These are phyloP conservation scores for Balearica regulorum DNA, from an alignment of 2,797 vertebrate species.

Conservation along the genomic window DNA sequence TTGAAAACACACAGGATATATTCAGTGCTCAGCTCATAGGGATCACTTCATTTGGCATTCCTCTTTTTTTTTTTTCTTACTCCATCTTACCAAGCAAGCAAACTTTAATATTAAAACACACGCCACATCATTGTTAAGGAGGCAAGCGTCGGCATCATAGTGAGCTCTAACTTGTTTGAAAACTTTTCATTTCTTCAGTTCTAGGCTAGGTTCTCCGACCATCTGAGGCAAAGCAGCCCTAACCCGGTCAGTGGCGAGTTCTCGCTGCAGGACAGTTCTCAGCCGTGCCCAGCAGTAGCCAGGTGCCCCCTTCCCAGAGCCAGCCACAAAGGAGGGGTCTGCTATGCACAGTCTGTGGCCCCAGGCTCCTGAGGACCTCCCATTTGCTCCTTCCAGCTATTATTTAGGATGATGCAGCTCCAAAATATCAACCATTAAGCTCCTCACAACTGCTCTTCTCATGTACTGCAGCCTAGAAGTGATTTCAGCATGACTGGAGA, in stretches of 20 bases:
- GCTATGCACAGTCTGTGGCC: background rate
- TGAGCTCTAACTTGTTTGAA: background rate
- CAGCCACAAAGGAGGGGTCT: background rate
- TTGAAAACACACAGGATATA: slow-evolving; percentile 48
- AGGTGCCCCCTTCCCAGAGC: background rate
- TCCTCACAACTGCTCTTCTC: background rate
- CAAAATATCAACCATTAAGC: background rate
- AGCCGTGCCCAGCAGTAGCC: background rate
- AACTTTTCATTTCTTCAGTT: background rate
- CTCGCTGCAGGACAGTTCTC: background rate
- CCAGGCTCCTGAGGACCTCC: background rate
- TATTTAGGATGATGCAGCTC: background rate
- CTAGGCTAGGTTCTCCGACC: background rate
- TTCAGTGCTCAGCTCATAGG: slow-evolving; percentile 20
- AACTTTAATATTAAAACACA: background rate
- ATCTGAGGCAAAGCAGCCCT: background rate
- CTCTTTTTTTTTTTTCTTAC: background rate
- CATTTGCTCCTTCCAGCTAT: background rate
- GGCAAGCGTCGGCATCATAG: background rate
- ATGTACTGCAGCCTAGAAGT: background rate
- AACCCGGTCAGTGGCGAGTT: background rate
- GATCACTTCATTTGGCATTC: slow-evolving; percentile 40
- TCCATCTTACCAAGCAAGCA: background rate
- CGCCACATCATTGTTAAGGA: background rate
- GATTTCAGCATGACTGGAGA: background rate